phyloP scores from a whole-genome alignment of 1,140 invertebrate species.

The Drosophila baimaii region DNA sequence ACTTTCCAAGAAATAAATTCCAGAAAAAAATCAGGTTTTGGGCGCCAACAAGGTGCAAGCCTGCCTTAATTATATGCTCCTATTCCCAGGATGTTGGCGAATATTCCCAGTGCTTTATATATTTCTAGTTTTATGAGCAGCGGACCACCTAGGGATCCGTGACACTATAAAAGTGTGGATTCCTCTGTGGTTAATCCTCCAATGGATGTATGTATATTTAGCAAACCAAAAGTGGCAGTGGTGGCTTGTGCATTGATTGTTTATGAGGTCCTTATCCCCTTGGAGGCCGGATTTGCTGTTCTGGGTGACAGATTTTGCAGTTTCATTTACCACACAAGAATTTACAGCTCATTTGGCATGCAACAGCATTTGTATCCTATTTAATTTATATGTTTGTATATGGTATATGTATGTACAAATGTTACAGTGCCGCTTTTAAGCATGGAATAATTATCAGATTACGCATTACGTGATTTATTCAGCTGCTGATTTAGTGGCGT shows the following conservation, averaged over 20 bases:
- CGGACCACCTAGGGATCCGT: too few relatives aligned
- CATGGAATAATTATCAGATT: slow-evolving; percentile 56
- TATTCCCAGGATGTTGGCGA: slow-evolving; percentile 12
- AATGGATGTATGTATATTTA: slow-evolving; percentile 38
- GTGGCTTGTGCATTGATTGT: slow-evolving; percentile 32
- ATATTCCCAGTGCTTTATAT: slow-evolving; percentile 32
- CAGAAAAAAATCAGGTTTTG: too few relatives aligned
- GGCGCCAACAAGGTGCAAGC: too few relatives aligned
- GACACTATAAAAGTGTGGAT: neutral
- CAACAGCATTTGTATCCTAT: slow-evolving; percentile 13
- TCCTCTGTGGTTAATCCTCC: slow-evolving; percentile 8
- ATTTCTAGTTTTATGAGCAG: slow-evolving; percentile 55
- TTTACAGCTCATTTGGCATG: slow-evolving; percentile 60
- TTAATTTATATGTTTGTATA: neutral
- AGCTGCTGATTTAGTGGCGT: slow-evolving; percentile 6
- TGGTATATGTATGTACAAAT: neutral
- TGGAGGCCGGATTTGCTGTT: neutral
- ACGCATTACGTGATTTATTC: slow-evolving; percentile 46
- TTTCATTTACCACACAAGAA: slow-evolving; percentile 49
- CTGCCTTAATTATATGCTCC: slow-evolving; percentile 16
- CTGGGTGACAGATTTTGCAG: slow-evolving; percentile 27
- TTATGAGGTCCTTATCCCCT: slow-evolving; percentile 13
- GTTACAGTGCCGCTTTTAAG: slow-evolving; percentile 29
- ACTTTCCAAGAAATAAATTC: too few relatives aligned
- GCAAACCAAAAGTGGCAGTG: slow-evolving; percentile 56